Evolutionary conservation across 2,797 vertebrate species (phyloP).

Genomic region (Aulostomus chinensis): DNA sequence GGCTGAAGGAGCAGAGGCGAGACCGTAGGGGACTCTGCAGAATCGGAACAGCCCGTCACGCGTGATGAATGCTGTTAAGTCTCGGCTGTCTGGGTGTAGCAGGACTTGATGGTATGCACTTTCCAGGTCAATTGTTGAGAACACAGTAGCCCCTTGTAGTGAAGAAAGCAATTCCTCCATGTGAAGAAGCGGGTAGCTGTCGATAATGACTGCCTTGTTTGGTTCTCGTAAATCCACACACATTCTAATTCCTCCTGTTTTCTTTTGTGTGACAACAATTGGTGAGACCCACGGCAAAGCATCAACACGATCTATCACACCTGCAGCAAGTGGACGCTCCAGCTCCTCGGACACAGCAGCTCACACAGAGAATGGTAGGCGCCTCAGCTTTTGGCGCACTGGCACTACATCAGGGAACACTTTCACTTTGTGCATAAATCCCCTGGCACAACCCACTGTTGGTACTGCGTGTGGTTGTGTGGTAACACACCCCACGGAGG

Average conservation of each 20-base stretch:
- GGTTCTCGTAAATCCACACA: constrained; percentile 1
- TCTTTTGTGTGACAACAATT: background rate
- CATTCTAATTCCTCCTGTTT: constrained; percentile 4
- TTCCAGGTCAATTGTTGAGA: constrained; percentile 12
- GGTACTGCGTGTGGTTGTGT: too few relatives aligned
- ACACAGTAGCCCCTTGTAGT: constrained; percentile 13
- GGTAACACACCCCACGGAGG: too few relatives aligned
- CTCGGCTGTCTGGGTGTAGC: constrained; percentile 6
- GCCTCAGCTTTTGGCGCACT: background rate
- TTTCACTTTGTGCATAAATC: too few relatives aligned
- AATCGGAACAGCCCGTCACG: constrained; percentile 1
- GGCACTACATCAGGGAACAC: too few relatives aligned
- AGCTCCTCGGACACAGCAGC: background rate
- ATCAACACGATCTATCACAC: background rate
- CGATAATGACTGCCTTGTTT: constrained; percentile 7
- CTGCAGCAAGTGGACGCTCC: background rate
- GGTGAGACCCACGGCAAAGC: too few relatives aligned
- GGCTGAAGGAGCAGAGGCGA: background rate
- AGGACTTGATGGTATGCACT: constrained; percentile 20
- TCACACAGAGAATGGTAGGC: background rate
- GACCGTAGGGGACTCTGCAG: constrained; percentile 1
- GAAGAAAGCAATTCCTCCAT: constrained; percentile 16
- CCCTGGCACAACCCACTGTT: too few relatives aligned
- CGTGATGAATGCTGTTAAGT: constrained; percentile 14
- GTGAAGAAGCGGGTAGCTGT: constrained; percentile 12